phyloP scores from a whole-genome alignment of 2,113 vertebrate genomes.

The human region DNA sequence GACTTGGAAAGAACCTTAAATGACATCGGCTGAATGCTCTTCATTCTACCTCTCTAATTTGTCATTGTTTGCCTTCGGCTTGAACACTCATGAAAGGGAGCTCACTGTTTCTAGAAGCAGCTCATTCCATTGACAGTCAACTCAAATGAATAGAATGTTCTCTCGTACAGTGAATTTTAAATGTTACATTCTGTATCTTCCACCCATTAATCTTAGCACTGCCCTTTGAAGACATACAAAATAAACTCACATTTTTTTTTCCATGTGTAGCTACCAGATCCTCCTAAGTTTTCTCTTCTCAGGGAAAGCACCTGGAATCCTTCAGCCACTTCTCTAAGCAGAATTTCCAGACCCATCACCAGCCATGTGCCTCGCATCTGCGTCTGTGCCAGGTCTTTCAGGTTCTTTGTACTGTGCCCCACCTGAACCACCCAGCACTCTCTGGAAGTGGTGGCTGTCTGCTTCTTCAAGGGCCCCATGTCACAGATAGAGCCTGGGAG shows the following conservation, averaged over 20 bases:
- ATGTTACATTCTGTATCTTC: neutral
- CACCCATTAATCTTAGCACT: neutral
- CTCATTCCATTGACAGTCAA: neutral
- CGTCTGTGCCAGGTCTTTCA: fast-evolving
- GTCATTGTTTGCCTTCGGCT: neutral
- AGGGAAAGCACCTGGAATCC: neutral
- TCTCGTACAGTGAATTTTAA: neutral
- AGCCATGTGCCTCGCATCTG: neutral
- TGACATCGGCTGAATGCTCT: neutral
- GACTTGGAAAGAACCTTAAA: neutral
- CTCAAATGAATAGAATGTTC: neutral
- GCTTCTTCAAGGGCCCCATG: neutral
- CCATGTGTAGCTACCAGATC: neutral
- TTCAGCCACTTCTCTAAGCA: neutral
- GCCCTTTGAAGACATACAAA: neutral
- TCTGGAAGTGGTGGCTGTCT: neutral
- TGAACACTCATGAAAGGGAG: neutral
- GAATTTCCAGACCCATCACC: neutral
- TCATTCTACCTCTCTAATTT: neutral
- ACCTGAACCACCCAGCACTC: neutral
- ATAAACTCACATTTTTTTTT: neutral
- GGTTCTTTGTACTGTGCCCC: neutral
- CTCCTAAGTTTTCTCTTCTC: neutral
- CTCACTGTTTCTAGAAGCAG: neutral
- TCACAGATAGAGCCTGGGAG: neutral